Evolutionary conservation across 2,888 invertebrate species (phyloP).

Genomic region (Tetrapedia diversipes): DNA sequence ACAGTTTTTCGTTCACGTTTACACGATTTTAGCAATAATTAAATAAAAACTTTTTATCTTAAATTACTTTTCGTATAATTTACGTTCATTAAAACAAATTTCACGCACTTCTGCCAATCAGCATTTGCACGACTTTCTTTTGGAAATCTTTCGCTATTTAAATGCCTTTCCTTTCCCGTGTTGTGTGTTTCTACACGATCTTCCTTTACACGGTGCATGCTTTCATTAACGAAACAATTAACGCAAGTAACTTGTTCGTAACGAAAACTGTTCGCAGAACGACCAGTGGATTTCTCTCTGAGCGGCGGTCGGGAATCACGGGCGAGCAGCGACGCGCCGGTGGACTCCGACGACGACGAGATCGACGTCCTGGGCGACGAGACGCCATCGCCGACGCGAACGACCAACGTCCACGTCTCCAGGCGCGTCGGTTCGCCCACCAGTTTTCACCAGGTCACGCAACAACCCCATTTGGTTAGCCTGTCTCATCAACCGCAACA

Average conservation of each 20-base stretch:
- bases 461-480: constrained; percentile 74
- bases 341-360: constrained; percentile 79
- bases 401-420: constrained; percentile 60
- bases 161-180: no score
- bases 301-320: constrained; percentile 78
- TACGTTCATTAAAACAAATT: no score
- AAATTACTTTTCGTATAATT: no score
- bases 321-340: constrained; percentile 77
- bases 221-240: background rate
- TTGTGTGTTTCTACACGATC: no score
- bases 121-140: no score
- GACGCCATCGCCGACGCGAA: constrained; percentile 68
- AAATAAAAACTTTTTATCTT: no score
- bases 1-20: no score
- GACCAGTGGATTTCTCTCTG: constrained; percentile 80
- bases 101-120: no score
- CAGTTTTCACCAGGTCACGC: constrained; percentile 72
- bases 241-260: background rate
- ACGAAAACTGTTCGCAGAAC: constrained; percentile 70
- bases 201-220: no score
- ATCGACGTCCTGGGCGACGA: constrained; percentile 81
- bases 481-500: constrained; percentile 73
- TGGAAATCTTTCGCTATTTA: no score
- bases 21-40: no score
- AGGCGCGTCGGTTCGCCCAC: constrained; percentile 71